These are phyloP conservation scores for Hemaris fuciformis DNA, from an alignment of 2,888 invertebrate species.

Conservation along the genomic window DNA sequence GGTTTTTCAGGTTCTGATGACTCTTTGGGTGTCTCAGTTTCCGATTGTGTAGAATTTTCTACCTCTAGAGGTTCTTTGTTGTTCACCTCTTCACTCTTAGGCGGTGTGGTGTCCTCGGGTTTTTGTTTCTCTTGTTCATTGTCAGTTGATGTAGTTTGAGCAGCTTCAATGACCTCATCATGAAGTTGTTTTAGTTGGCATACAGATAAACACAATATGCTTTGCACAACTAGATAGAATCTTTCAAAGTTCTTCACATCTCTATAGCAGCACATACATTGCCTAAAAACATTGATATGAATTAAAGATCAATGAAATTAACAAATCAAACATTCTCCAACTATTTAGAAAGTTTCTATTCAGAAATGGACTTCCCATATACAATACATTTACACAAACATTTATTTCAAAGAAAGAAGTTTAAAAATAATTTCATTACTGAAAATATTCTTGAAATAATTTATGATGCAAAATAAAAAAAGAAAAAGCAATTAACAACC, in stretches of 20 bases:
- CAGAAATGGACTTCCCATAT: too few relatives aligned
- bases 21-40: slow-evolving; percentile 40
- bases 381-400: too few relatives aligned
- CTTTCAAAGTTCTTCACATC: slow-evolving; percentile 96
- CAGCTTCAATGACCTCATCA: slow-evolving; percentile 77
- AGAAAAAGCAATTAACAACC: too few relatives aligned
- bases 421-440: too few relatives aligned
- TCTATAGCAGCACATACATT: slow-evolving; percentile 97
- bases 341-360: too few relatives aligned
- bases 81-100: slow-evolving; percentile 44
- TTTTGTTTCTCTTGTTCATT: slow-evolving; percentile 54
- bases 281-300: slow-evolving; percentile 81
- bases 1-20: slow-evolving; percentile 28
- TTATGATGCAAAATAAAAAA: too few relatives aligned
- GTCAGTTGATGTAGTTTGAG: slow-evolving; percentile 48
- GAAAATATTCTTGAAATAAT: too few relatives aligned
- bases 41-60: slow-evolving; percentile 39
- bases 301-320: background rate
- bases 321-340: too few relatives aligned
- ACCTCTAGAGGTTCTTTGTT: slow-evolving; percentile 37
- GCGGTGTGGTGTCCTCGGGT: slow-evolving; percentile 34
- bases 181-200: slow-evolving; percentile 89
- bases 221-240: slow-evolving; percentile 93
- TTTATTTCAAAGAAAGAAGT: too few relatives aligned
- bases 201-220: slow-evolving; percentile 91